These are phyloP conservation scores for Heloderma charlesbogerti DNA, from an alignment of 2,113 vertebrate species.

Conservation along the genomic window DNA sequence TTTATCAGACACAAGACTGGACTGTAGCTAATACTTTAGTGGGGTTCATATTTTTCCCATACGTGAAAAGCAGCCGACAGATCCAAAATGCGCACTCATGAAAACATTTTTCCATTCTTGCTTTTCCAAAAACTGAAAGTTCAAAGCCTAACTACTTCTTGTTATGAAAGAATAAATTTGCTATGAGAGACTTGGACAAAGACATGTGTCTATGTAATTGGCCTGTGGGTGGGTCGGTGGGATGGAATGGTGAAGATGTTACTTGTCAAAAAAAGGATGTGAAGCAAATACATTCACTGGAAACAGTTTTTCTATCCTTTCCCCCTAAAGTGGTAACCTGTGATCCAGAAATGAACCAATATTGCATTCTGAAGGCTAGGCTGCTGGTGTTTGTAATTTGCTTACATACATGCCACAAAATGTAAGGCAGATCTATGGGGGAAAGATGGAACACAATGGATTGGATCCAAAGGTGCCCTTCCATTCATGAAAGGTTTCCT, in stretches of 20 bases:
- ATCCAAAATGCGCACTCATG: constrained; percentile 71
- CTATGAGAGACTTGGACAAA: constrained; percentile 78
- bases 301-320: constrained; percentile 63
- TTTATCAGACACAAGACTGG: constrained; percentile 64
- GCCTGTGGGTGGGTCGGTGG: constrained; percentile 66
- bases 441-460: background rate
- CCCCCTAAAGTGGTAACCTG: constrained; percentile 42
- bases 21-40: constrained; percentile 44
- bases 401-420: background rate
- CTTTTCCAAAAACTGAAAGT: constrained; percentile 78
- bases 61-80: constrained; percentile 67
- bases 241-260: constrained; percentile 67
- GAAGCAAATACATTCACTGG: constrained; percentile 57
- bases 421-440: background rate
- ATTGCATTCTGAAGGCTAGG: background rate
- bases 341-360: background rate
- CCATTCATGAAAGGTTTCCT: background rate
- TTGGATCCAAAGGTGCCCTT: background rate
- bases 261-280: constrained; percentile 71
- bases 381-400: background rate
- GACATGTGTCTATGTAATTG: constrained; percentile 75
- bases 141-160: constrained; percentile 79
- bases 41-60: constrained; percentile 14
- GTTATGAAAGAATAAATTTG: constrained; percentile 78
- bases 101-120: constrained; percentile 78